These are phyloP conservation scores for Drosophila bifasciata DNA, from an alignment of 1,140 invertebrate genomes.

Conservation along the genomic window DNA sequence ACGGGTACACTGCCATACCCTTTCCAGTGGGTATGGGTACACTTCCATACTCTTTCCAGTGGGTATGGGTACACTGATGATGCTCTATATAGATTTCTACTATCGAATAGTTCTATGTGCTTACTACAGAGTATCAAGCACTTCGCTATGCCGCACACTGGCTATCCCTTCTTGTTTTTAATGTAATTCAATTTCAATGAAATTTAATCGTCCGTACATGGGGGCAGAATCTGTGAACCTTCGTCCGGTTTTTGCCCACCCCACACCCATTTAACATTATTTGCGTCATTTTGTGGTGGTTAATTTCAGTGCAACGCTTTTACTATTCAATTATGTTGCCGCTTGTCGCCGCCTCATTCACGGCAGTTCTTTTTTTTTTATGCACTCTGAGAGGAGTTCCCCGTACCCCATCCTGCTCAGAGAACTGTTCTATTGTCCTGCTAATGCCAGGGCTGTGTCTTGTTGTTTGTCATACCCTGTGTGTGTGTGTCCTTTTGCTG, in stretches of 20 bases:
- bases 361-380: conserved; percentile 75
- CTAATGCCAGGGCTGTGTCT: conserved; percentile 63
- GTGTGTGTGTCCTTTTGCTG: conserved; percentile 37
- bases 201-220: conserved; percentile 80
- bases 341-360: conserved; percentile 50
- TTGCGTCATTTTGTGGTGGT: conserved; percentile 82
- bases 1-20: too few species aligned
- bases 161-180: conserved; percentile 42
- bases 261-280: conserved; percentile 62
- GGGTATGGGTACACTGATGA: too few species aligned
- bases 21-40: too few species aligned
- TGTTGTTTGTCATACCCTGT: conserved; percentile 63
- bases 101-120: too few species aligned
- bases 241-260: neutral
- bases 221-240: conserved; percentile 10
- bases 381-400: conserved; percentile 52
- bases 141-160: too few species aligned
- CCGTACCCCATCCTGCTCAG: conserved; percentile 3
- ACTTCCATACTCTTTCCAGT: neutral
- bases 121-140: too few species aligned
- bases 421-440: conserved; percentile 49
- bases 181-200: conserved; percentile 83
- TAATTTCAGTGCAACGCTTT: conserved; percentile 80
- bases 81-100: too few species aligned
- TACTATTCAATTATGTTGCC: conserved; percentile 80